Evolutionary conservation across 1,140 invertebrate genomes (phyloP).

Genomic region (Forficula auricularia): DNA sequence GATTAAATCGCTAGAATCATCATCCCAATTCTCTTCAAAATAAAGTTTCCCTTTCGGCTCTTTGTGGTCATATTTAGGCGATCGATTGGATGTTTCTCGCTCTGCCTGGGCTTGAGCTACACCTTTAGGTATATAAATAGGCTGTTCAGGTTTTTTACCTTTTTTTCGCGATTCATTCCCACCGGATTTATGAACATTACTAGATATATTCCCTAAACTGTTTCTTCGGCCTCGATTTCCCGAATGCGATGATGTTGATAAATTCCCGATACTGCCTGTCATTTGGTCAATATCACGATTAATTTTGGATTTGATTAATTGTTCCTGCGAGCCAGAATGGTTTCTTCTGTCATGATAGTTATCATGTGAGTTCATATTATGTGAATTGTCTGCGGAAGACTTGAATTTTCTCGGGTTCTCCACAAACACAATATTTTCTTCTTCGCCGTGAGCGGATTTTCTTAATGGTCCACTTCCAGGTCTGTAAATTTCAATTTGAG

Average conservation of each 20-base stretch:
- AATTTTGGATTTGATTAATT: constrained; percentile 16
- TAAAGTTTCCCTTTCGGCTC: constrained; percentile 10
- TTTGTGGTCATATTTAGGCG: background rate
- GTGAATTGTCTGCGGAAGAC: constrained; percentile 6
- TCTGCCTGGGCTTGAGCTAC: constrained; percentile 31
- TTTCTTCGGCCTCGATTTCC: constrained; percentile 17
- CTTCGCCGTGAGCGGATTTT: constrained; percentile 29
- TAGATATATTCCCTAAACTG: constrained; percentile 19
- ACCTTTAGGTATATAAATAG: constrained; percentile 33
- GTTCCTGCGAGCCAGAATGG: constrained; percentile 5
- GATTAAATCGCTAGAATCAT: background rate
- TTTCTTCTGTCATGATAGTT: constrained; percentile 9
- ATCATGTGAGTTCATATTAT: constrained; percentile 5
- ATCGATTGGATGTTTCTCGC: constrained; percentile 18
- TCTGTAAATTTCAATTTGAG: constrained; percentile 30
- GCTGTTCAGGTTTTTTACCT: constrained; percentile 35
- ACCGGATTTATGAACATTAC: constrained; percentile 10
- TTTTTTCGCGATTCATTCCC: constrained; percentile 24
- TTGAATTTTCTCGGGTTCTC: constrained; percentile 22
- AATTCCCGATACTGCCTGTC: constrained; percentile 22
- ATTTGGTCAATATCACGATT: constrained; percentile 20
- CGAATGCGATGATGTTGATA: constrained; percentile 17
- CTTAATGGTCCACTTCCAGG: constrained; percentile 41
- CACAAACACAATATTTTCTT: constrained; percentile 24
- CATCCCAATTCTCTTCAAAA: constrained; percentile 5